Evolutionary conservation across 2,113 vertebrate genomes (phyloP).

Genomic region (Neogobius melanostomus): DNA sequence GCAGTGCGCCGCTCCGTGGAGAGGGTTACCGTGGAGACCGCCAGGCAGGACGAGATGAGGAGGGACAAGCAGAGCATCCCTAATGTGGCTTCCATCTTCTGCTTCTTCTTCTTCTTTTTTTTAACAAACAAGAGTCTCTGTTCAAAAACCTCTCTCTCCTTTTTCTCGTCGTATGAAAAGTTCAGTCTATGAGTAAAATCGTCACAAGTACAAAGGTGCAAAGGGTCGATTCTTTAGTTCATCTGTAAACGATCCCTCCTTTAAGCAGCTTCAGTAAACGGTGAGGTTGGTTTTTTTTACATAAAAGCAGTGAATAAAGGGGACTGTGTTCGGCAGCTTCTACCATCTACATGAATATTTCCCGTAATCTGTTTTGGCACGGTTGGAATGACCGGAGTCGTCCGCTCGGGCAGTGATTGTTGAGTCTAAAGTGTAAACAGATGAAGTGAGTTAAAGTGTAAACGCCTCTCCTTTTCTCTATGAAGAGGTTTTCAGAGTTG

Average conservation of each 20-base stretch:
- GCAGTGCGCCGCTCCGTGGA: conserved; percentile 34
- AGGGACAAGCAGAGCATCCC: conserved; percentile 52
- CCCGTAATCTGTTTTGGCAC: conserved; percentile 25
- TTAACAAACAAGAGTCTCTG: conserved; percentile 21
- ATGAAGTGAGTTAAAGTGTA: conserved; percentile 49
- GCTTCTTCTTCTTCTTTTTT: conserved; percentile 14
- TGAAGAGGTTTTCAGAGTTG: conserved; percentile 15
- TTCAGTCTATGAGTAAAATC: conserved; percentile 4
- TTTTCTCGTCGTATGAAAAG: conserved; percentile 25
- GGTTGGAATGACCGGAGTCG: conserved; percentile 12
- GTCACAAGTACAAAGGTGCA: conserved; percentile 9
- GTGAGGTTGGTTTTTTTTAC: conserved; percentile 49
- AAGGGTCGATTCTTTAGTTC: conserved; percentile 27
- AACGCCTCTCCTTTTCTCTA: conserved; percentile 27
- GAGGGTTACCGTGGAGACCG: conserved; percentile 60
- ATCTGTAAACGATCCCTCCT: conserved; percentile 61
- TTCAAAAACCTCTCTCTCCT: conserved; percentile 25
- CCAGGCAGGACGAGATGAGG: conserved; percentile 46
- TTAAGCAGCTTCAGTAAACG: conserved; percentile 71
- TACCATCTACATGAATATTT: not conserved
- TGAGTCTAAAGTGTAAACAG: conserved; percentile 58
- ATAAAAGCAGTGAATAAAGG: conserved; percentile 1
- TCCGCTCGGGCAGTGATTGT: conserved; percentile 48
- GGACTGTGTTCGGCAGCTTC: conserved; percentile 35
- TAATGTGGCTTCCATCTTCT: conserved; percentile 40